These are phyloP conservation scores for Lasius platythorax DNA, from an alignment of 2,888 invertebrate genomes.

Conservation along the genomic window DNA sequence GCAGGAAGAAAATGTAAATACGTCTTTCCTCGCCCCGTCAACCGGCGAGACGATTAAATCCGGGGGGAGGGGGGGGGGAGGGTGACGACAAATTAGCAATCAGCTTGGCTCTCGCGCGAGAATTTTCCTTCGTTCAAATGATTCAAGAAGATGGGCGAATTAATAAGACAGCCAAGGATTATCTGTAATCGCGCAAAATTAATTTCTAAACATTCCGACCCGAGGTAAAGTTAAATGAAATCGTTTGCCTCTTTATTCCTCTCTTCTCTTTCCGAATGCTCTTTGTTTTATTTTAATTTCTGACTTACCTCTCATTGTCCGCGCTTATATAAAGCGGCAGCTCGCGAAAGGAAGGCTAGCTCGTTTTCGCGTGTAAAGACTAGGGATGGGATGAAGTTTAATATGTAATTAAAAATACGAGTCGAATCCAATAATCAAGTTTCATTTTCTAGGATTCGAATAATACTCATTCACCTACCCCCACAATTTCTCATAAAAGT, in stretches of 20 bases:
- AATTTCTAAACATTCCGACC: background rate
- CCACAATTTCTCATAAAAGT: too few relatives aligned
- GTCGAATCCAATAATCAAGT: too few relatives aligned
- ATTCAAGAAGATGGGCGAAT: slow-evolving; percentile 10
- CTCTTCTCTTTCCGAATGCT: too few relatives aligned
- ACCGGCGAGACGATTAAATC: slow-evolving; percentile 42
- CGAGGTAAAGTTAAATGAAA: background rate
- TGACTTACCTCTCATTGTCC: background rate
- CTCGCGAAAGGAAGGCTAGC: background rate
- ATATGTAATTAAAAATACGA: too few relatives aligned
- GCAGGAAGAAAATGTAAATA: slow-evolving; percentile 47
- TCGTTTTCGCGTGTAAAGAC: slow-evolving; percentile 29
- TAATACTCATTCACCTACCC: too few relatives aligned
- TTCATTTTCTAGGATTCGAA: too few relatives aligned
- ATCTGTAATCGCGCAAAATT: background rate
- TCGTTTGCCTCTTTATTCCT: background rate
- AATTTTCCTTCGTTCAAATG: slow-evolving; percentile 6
- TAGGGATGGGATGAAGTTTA: too few relatives aligned
- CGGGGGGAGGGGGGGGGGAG: background rate
- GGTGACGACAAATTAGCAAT: slow-evolving; percentile 39
- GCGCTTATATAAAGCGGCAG: background rate
- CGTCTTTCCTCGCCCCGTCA: slow-evolving; percentile 9
- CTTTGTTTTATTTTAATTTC: background rate
- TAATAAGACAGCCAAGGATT: background rate
- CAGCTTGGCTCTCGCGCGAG: background rate